phyloP scores from a whole-genome alignment of 1,140 invertebrate genomes.

The Mya arenaria region DNA sequence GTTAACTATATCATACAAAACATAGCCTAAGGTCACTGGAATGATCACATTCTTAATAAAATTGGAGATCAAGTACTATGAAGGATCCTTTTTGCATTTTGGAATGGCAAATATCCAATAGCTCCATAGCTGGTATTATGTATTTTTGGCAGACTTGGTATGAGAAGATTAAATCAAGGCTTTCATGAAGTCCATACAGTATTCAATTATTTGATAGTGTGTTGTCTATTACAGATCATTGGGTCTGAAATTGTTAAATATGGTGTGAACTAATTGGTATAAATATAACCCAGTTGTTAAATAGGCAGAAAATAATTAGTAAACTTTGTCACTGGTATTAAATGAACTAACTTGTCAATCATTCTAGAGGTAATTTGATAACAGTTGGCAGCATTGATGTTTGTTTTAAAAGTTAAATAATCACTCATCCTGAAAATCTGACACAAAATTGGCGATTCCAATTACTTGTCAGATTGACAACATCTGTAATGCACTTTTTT shows the following conservation, averaged over 20 bases:
- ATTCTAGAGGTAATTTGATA: not conserved
- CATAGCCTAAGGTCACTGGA: not conserved
- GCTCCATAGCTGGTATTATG: not conserved
- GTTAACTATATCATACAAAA: not conserved
- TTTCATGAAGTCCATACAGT: not conserved
- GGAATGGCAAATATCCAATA: not conserved
- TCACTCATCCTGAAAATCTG: too few relatives aligned
- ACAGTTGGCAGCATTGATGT: too few relatives aligned
- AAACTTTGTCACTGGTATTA: not conserved
- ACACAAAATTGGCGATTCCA: too few relatives aligned
- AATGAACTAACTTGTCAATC: not conserved
- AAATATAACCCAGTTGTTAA: not conserved
- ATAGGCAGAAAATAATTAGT: not conserved
- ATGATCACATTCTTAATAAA: not conserved
- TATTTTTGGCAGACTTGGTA: not conserved
- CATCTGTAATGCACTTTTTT: not conserved
- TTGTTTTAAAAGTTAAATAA: too few relatives aligned
- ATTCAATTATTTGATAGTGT: not conserved
- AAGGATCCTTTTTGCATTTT: too few relatives aligned
- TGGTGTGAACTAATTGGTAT: not conserved
- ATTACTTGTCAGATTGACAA: too few relatives aligned
- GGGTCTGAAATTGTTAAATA: not conserved
- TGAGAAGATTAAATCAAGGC: constrained; percentile 1
- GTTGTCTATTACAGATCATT: not conserved
- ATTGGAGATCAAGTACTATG: not conserved